Evolutionary conservation across 92 coral and sea anemone species (phyloP).

Genomic region (Porites lobata): DNA sequence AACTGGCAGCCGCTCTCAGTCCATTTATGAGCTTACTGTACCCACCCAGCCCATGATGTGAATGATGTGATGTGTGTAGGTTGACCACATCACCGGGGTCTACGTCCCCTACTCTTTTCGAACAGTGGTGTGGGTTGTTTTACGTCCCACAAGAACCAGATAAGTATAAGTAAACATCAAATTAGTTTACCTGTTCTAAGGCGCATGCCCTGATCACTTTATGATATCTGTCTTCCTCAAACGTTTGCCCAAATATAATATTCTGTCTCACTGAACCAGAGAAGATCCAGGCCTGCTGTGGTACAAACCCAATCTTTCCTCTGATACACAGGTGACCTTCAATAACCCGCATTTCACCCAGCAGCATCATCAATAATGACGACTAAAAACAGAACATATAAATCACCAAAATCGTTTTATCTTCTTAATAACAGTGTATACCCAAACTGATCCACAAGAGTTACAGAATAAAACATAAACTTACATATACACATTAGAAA

Average conservation of each 20-base stretch:
- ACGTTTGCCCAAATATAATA: conserved; percentile 89
- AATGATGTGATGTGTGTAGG: too few species aligned
- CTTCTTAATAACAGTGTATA: too few species aligned
- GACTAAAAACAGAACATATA: conserved; percentile 61
- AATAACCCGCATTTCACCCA: conserved; percentile 84
- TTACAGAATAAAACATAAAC: too few species aligned
- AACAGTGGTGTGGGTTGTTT: too few species aligned
- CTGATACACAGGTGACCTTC: conserved; percentile 77
- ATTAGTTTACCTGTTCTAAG: conserved; percentile 79
- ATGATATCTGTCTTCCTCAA: conserved; percentile 71
- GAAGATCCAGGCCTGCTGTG: conserved; percentile 96
- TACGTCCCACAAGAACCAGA: too few species aligned
- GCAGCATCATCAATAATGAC: conserved; percentile 85
- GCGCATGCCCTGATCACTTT: conserved; percentile 89
- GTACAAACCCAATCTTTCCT: conserved; percentile 89
- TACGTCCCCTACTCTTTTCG: too few species aligned
- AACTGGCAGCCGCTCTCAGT: too few species aligned
- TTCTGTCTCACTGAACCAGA: conserved; percentile 95
- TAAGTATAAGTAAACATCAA: not conserved
- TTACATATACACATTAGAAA: too few species aligned
- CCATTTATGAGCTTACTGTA: too few species aligned
- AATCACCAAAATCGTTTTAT: not conserved
- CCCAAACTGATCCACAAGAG: too few species aligned
- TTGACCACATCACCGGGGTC: too few species aligned
- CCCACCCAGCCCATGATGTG: too few species aligned